Conservation (phyloP, 2,113 vertebrate species). For the Oreochromis aureus region DNA sequence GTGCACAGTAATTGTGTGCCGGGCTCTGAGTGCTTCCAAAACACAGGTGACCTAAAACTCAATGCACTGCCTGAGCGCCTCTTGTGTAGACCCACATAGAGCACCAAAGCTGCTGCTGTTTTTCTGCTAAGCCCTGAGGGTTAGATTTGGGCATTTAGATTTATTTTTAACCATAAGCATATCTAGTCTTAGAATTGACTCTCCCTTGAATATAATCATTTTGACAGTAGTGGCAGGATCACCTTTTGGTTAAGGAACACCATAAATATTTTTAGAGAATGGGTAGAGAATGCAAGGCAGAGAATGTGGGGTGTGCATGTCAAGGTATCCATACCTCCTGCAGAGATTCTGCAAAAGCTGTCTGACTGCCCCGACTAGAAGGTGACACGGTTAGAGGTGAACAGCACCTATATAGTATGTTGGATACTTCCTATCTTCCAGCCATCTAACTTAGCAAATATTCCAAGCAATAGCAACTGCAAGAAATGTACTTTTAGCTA, state of each 20-base stretch:
- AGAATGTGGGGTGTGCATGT: background rate
- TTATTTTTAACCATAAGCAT: background rate
- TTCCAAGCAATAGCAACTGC: background rate
- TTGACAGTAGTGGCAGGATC: background rate
- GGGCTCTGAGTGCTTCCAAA: background rate
- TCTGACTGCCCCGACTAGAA: background rate
- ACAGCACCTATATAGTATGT: background rate
- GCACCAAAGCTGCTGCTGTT: background rate
- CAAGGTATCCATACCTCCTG: background rate
- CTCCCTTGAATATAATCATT: background rate
- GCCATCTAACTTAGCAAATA: background rate
- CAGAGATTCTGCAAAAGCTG: background rate
- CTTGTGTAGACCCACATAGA: background rate
- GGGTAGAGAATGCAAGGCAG: background rate
- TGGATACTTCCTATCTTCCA: background rate
- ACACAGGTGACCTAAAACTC: background rate
- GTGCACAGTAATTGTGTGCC: background rate
- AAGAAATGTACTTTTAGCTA: background rate
- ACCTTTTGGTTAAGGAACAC: background rate
- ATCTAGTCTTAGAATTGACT: background rate
- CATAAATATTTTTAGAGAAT: background rate
- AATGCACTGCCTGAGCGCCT: background rate
- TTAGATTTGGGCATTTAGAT: background rate
- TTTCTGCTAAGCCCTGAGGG: background rate
- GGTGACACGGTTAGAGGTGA: background rate